Base-by-base conservation (phyloP, 2,888 invertebrate genomes). In the Brachyptera putata region DNA sequence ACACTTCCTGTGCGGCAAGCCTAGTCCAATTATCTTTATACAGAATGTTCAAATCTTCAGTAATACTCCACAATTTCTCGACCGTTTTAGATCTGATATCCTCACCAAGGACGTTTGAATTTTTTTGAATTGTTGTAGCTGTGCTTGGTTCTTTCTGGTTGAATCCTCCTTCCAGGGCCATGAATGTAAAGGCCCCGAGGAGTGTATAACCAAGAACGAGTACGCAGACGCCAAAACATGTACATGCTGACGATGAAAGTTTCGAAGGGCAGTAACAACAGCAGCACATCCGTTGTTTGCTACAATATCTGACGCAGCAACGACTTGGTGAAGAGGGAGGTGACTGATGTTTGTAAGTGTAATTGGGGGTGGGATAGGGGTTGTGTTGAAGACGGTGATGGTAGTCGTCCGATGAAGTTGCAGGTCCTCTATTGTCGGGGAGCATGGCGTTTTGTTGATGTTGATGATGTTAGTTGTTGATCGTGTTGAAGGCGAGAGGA, bases 11-110 rank as follows among this genome's bases (percentile, higher is more conserved):
- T n/a, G 91, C 89, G 0, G 93, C 93, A 64, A 91, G 74, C 66
- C 86, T 81, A 14, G 93, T 94, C 94, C 95, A 95, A 74, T 95
- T 95, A 69, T 91, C 89, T 70, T 90, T 87, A 73, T 93, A 91
- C 60, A 95, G 78, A 67, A 95, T 91, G 73, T 95, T 95, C 58
- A 93, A 78, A 71, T 90, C 87, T 73, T 89, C 88, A 0, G 94
- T 91, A 66, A 91, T 89, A 62, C 87, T 86, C 91, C 91, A 91
- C 61, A 91, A 78, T 13, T 85, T 81, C 74, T 90, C 89, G 1
- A 91, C 91, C 2, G 91, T 89, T 66, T 81, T 81, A 1, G 84
- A 80, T 57, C 89, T 78, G 63, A 89, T 76, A 63, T 85, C 80
- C 2, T 77, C 80, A 67, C 78, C 78, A 62, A 76, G 76, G 58